Evolutionary conservation across 2,888 invertebrate genomes (phyloP).

Genomic region (Protonemura montana): DNA sequence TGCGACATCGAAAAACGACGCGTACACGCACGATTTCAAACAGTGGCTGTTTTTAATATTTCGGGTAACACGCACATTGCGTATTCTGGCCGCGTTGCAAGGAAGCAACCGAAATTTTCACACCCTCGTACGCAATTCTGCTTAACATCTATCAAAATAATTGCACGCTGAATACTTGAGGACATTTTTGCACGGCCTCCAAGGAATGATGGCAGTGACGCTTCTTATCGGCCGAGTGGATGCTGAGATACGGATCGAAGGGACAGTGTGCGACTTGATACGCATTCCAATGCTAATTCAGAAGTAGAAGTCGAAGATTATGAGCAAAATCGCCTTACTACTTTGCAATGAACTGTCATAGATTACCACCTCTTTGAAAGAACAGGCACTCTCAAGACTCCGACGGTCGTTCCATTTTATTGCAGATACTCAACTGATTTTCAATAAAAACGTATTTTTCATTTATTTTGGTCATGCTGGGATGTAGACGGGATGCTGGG

Average conservation of each 20-base stretch:
- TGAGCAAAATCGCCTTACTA: no score
- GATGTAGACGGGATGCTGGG: no score
- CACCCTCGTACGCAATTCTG: background rate
- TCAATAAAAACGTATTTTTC: no score
- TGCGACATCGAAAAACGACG: background rate
- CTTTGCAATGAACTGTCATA: no score
- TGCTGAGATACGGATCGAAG: slow-evolving; percentile 29
- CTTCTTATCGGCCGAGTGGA: no score
- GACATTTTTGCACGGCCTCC: background rate
- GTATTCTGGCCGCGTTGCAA: background rate
- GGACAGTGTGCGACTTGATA: background rate
- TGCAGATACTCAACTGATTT: no score
- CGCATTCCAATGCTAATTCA: slow-evolving; percentile 45
- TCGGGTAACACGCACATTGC: background rate
- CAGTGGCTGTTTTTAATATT: background rate
- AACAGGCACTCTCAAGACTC: no score
- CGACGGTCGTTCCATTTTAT: no score
- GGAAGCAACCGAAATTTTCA: background rate
- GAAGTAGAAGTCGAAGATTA: no score
- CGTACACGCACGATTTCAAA: background rate
- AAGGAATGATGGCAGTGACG: slow-evolving; percentile 26
- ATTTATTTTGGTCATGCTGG: no score
- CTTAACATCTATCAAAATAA: background rate
- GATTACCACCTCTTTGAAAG: no score
- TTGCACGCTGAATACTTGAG: background rate